Percentiles rank a stretch among this genome's conserved stretches.
Conservation (phyloP, 1,140 invertebrate species). For the Bursaphelenchus mucronatus region DNA sequence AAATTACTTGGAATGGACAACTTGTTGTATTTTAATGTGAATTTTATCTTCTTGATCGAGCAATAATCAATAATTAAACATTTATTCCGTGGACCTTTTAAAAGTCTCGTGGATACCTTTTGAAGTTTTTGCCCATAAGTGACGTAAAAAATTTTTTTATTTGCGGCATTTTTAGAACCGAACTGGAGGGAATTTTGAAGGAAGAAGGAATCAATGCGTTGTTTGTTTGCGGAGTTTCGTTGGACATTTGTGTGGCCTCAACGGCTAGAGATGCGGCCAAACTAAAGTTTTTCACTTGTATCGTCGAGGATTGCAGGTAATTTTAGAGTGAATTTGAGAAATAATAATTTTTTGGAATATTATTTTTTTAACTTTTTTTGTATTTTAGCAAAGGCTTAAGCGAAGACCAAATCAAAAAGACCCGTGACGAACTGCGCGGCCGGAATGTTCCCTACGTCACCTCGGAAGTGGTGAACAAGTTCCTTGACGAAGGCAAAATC, state of each 20-base stretch:
- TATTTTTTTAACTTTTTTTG: slow-evolving; percentile 10
- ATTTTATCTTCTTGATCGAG: too few species aligned
- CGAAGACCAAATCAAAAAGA: slow-evolving; percentile 46
- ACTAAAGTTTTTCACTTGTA: slow-evolving; percentile 53
- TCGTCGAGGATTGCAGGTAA: slow-evolving; percentile 35
- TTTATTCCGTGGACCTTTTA: too few species aligned
- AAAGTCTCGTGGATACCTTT: slow-evolving; percentile 3
- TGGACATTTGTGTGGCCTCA: slow-evolving; percentile 80
- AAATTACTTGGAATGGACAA: too few species aligned
- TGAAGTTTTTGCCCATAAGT: slow-evolving; percentile 13
- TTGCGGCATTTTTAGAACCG: slow-evolving; percentile 71
- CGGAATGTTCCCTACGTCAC: slow-evolving; percentile 37
- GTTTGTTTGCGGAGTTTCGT: slow-evolving; percentile 88
- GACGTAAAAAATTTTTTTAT: slow-evolving; percentile 63
- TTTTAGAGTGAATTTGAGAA: background rate
- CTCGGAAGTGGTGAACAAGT: slow-evolving; percentile 24
- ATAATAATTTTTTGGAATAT: slow-evolving; percentile 6
- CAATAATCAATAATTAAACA: too few species aligned
- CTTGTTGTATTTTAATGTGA: too few species aligned
- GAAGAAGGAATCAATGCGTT: slow-evolving; percentile 80
- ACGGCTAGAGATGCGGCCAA: slow-evolving; percentile 66
- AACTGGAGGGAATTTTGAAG: slow-evolving; percentile 74
- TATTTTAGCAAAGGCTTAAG: slow-evolving; percentile 45
- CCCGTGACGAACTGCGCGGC: slow-evolving; percentile 24
- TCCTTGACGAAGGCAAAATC: slow-evolving; percentile 31